These are phyloP conservation scores for Clivina fossor DNA, from an alignment of 2,888 invertebrate genomes.

Conservation along the genomic window DNA sequence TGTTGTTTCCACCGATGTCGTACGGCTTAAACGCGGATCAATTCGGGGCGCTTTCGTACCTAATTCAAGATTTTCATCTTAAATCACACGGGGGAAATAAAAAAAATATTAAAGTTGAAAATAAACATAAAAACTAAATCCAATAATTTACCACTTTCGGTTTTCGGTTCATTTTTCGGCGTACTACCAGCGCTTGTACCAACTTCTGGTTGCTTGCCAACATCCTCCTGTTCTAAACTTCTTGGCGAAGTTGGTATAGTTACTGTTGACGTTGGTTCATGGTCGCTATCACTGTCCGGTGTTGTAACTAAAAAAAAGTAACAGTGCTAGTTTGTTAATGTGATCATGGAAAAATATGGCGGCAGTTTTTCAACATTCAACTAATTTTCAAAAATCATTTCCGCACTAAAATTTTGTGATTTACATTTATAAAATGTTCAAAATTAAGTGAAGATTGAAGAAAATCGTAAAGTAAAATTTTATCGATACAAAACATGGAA, in stretches of 20 bases:
- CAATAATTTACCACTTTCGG: not conserved
- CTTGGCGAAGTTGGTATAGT: conserved; percentile 62
- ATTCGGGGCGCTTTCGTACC: not conserved
- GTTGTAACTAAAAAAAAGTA: conserved; percentile 42
- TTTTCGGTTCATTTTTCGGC: conserved; percentile 12
- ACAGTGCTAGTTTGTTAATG: not conserved
- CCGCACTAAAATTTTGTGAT: no score
- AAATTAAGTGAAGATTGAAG: no score
- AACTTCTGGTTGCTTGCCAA: no score
- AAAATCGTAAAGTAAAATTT: no score
- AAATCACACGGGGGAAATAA: not conserved
- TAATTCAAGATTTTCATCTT: no score
- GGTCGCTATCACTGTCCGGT: conserved; percentile 66
- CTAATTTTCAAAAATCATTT: no score
- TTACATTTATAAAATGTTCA: no score
- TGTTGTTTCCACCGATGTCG: conserved; percentile 38
- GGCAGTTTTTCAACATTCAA: no score
- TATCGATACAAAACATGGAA: no score
- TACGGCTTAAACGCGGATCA: conserved; percentile 16
- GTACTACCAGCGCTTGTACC: conserved; percentile 4
- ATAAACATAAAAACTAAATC: not conserved
- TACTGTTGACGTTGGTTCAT: conserved; percentile 80
- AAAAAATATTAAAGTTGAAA: not conserved
- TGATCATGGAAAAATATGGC: no score
- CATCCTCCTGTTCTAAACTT: conserved; percentile 49